Percentiles rank a stretch among this genome's conserved stretches.
Conservation (phyloP, 2,888 invertebrate genomes). For the Gastracanthus pulcherrimus region DNA sequence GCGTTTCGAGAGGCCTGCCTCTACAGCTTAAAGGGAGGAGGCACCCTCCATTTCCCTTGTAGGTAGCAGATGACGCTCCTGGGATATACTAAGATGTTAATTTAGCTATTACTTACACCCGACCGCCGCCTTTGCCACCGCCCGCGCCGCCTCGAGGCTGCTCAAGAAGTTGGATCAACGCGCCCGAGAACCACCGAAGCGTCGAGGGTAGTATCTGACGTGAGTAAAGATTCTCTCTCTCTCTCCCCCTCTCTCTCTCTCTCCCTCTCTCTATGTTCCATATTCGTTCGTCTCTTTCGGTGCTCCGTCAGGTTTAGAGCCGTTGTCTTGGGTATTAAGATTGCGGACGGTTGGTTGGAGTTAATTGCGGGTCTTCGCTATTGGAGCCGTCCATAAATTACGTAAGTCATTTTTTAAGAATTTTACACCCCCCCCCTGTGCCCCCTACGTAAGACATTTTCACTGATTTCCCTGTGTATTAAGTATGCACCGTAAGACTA, state of each 20-base stretch:
- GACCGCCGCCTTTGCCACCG: conserved; percentile 56
- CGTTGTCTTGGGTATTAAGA: conserved; percentile 1
- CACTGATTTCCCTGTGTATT: too few relatives aligned
- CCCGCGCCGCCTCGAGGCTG: conserved; percentile 55
- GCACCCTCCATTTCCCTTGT: conserved; percentile 59
- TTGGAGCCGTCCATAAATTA: too few relatives aligned
- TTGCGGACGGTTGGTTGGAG: background rate
- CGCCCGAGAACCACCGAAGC: background rate
- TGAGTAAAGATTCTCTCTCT: background rate
- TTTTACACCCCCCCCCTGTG: too few relatives aligned
- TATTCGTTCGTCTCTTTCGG: background rate
- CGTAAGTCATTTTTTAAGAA: too few relatives aligned
- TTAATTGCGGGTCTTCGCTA: background rate
- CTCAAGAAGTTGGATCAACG: conserved; percentile 64
- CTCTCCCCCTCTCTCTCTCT: background rate
- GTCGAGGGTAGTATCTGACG: background rate
- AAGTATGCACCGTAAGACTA: too few relatives aligned
- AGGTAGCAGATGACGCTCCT: conserved; percentile 74
- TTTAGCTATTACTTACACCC: conserved; percentile 75
- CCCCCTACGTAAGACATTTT: too few relatives aligned
- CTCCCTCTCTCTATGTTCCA: background rate
- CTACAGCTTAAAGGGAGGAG: background rate
- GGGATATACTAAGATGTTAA: conserved; percentile 75
- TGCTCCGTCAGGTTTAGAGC: background rate
- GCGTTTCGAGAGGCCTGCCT: conserved; percentile 23